These are phyloP conservation scores for Chiridota heheva DNA, from an alignment of 35 echinoderm and acorn worm species.

Conservation along the genomic window DNA sequence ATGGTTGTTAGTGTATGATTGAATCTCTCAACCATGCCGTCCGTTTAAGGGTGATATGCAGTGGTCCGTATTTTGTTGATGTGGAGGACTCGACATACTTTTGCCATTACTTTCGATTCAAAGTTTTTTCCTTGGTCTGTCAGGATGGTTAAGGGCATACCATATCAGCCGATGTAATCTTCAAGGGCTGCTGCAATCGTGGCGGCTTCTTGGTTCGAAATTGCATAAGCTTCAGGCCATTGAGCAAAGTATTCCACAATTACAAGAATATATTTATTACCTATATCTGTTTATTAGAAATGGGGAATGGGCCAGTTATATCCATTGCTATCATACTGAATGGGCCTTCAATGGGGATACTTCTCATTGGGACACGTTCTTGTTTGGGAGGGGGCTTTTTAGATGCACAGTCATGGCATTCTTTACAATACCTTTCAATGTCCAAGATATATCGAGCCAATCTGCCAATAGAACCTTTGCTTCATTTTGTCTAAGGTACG, in stretches of 20 bases:
- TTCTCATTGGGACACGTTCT: no score
- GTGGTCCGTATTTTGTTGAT: slow-evolving; percentile 40
- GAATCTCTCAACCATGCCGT: slow-evolving; percentile 47
- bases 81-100: slow-evolving; percentile 27
- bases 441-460: no score
- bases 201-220: slow-evolving; percentile 41
- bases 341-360: not conserved
- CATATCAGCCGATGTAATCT: slow-evolving; percentile 56
- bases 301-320: slow-evolving; percentile 18
- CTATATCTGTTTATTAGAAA: slow-evolving; percentile 10
- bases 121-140: slow-evolving; percentile 68
- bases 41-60: slow-evolving; percentile 48
- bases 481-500: no score
- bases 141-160: slow-evolving; percentile 47
- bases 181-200: slow-evolving; percentile 67
- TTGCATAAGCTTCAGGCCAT: slow-evolving; percentile 46
- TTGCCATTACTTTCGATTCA: slow-evolving; percentile 19
- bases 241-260: slow-evolving; percentile 52
- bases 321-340: slow-evolving; percentile 43
- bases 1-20: slow-evolving; percentile 40
- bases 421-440: no score
- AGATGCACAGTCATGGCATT: no score
- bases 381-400: no score
- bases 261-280: slow-evolving; percentile 39
- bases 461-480: no score